Conservation (phyloP, 2,113 vertebrate species). For the Bos javanicus region DNA sequence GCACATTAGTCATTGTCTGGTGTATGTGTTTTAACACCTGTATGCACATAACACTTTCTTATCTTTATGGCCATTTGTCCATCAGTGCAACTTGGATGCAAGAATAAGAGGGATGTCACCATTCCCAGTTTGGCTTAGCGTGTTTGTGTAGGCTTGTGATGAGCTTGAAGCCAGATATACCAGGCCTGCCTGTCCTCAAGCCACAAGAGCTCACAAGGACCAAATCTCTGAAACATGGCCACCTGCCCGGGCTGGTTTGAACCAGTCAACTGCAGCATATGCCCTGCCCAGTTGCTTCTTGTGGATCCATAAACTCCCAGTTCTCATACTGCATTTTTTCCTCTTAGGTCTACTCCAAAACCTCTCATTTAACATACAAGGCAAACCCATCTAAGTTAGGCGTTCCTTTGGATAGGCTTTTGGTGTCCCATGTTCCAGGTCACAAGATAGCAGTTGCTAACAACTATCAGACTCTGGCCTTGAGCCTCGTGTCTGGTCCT, state of each 20-base stretch:
- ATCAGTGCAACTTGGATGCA: background rate
- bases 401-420: background rate
- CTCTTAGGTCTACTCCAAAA: background rate
- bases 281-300: background rate
- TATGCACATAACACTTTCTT: background rate
- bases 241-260: background rate
- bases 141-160: background rate
- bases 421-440: background rate
- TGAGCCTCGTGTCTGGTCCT: background rate
- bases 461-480: background rate
- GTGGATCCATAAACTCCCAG: background rate
- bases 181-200: background rate
- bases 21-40: background rate
- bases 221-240: background rate
- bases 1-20: background rate
- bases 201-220: background rate
- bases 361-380: background rate
- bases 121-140: background rate
- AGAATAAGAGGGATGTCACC: background rate
- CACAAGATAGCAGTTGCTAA: background rate
- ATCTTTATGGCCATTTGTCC: background rate
- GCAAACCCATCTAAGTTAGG: background rate
- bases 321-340: background rate
- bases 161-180: background rate
- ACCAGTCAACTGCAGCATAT: too few relatives aligned